Percentiles rank a stretch among this genome's conserved stretches.
Evolutionary conservation across 2,797 vertebrate species (phyloP).

Genomic region (Australoheros facetus): DNA sequence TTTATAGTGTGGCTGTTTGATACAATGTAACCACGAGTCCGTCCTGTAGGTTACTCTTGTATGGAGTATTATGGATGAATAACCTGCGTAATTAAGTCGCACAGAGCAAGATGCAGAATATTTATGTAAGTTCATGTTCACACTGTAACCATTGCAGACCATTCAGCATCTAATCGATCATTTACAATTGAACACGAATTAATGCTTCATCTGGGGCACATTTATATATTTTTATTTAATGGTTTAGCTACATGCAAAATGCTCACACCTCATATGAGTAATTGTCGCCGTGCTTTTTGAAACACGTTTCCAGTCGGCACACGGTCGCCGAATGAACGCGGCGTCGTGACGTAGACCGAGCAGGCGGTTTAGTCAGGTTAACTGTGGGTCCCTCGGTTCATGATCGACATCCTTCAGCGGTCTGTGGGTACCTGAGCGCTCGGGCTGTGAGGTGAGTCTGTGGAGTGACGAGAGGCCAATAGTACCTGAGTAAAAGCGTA

Average conservation of each 20-base stretch:
- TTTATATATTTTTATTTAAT: neutral
- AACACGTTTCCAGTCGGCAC: neutral
- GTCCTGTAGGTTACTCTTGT: no score
- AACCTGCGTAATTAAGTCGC: neutral
- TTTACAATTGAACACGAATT: neutral
- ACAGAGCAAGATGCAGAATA: neutral
- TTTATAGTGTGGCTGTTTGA: neutral
- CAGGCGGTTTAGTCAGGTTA: neutral
- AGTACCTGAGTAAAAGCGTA: constrained; percentile 79
- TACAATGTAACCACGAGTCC: neutral
- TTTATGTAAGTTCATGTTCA: neutral
- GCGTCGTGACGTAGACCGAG: neutral
- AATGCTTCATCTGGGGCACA: neutral
- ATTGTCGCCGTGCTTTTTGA: neutral
- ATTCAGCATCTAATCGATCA: neutral
- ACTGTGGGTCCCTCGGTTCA: constrained; percentile 52
- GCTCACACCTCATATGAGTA: fast-evolving
- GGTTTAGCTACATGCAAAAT: neutral
- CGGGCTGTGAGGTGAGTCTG: constrained; percentile 71
- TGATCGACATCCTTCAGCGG: constrained; percentile 21
- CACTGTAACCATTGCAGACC: neutral
- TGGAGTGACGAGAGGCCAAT: constrained; percentile 78
- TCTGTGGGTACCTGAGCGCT: neutral
- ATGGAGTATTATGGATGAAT: neutral
- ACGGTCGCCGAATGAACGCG: neutral